phyloP scores from a whole-genome alignment of 2,113 vertebrate genomes.

The Nanorana parkeri region DNA sequence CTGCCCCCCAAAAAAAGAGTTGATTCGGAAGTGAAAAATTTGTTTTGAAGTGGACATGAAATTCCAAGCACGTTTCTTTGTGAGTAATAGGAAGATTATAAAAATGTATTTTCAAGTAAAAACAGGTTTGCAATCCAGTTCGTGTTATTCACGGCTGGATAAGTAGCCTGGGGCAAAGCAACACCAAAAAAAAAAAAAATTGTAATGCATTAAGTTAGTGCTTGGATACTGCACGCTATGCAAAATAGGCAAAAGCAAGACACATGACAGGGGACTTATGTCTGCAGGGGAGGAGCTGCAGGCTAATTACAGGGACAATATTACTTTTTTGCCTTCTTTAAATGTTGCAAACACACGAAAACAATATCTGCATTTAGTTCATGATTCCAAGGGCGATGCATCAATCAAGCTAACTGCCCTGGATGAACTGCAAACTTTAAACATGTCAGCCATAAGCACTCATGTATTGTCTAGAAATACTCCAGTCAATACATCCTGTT shows the following conservation, averaged over 20 bases:
- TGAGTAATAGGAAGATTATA: constrained; percentile 43
- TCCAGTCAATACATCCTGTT: too few species aligned
- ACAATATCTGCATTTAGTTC: constrained; percentile 55
- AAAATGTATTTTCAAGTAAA: constrained; percentile 76
- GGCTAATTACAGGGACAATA: constrained; percentile 79
- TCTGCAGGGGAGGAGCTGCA: constrained; percentile 81
- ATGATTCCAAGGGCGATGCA: constrained; percentile 14
- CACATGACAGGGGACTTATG: constrained; percentile 82
- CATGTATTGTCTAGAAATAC: too few species aligned
- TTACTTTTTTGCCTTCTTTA: constrained; percentile 80
- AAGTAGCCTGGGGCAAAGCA: constrained; percentile 65
- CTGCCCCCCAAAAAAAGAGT: background rate
- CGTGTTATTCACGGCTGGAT: constrained; percentile 67
- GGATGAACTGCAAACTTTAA: too few species aligned
- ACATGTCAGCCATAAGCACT: too few species aligned
- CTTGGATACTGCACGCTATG: constrained; percentile 78
- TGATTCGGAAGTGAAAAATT: constrained; percentile 68
- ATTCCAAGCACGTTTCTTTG: constrained; percentile 66
- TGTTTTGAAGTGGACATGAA: constrained; percentile 66
- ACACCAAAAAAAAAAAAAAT: constrained; percentile 53
- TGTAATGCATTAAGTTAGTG: constrained; percentile 60
- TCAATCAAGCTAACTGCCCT: background rate
- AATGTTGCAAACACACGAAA: constrained; percentile 73
- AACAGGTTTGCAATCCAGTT: constrained; percentile 73
- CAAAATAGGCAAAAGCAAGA: constrained; percentile 76